Percentiles rank a stretch among this genome's conserved stretches.
Evolutionary conservation across 2,797 vertebrate genomes (phyloP).

Genomic region (Arctocebus calabarensis): DNA sequence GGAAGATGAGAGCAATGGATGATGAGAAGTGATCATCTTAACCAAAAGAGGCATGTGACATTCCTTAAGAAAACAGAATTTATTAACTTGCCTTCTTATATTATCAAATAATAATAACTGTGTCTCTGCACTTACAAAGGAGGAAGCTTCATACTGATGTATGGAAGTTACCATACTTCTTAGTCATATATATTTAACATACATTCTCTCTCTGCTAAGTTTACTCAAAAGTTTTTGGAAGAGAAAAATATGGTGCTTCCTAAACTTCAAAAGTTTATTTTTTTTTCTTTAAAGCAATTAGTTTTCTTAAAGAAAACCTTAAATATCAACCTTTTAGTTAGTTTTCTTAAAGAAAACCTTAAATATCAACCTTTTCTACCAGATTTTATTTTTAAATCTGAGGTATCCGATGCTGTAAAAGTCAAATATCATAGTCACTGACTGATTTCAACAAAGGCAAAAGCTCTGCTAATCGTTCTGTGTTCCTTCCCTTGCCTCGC

Average conservation of each 20-base stretch:
- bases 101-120: not conserved
- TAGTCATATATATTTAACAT: not conserved
- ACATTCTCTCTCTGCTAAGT: not conserved
- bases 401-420: slow-evolving; percentile 33
- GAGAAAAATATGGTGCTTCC: not conserved
- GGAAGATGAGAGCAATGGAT: not conserved
- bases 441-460: slow-evolving; percentile 27
- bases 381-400: slow-evolving; percentile 4
- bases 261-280: not conserved
- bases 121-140: not conserved
- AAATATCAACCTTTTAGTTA: not conserved
- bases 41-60: not conserved
- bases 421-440: not conserved
- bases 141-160: not conserved
- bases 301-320: not conserved
- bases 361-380: not conserved
- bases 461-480: not conserved
- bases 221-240: not conserved
- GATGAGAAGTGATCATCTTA: not conserved
- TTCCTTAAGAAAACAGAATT: not conserved
- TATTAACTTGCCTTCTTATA: not conserved
- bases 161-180: not conserved
- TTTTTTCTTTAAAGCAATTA: not conserved
- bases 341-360: not conserved
- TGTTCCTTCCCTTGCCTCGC: not conserved